A percentile compares a stretch with the other conserved stretches of the same genome.
phyloP scores from a whole-genome alignment of 2,888 invertebrate species.

The Cremastobaeus sp. region DNA sequence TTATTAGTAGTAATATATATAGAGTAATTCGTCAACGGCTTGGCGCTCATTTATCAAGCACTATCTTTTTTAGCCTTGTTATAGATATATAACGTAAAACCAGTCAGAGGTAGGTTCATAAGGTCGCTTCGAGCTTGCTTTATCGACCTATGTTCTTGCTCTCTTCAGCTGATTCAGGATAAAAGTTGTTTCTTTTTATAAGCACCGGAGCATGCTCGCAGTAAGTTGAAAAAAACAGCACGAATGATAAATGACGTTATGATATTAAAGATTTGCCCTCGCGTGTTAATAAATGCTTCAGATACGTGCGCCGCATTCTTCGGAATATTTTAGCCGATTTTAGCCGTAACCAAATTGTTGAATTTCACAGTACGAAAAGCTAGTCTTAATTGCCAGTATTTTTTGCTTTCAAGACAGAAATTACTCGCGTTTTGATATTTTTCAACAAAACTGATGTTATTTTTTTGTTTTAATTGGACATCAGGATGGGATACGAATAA shows the following conservation, averaged over 20 bases:
- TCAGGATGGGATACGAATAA: no score
- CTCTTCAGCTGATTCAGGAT: constrained; percentile 34
- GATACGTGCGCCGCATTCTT: no score
- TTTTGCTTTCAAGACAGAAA: no score
- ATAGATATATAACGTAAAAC: constrained; percentile 35
- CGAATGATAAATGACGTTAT: constrained; percentile 23
- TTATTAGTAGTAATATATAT: constrained; percentile 20
- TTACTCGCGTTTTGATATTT: no score
- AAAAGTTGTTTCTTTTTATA: constrained; percentile 43
- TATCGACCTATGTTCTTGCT: constrained; percentile 49
- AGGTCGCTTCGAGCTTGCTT: constrained; percentile 44
- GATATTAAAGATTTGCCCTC: constrained; percentile 26
- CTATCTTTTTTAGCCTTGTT: constrained; percentile 44
- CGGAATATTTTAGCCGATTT: no score
- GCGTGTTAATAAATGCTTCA: constrained; percentile 19
- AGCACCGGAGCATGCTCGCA: constrained; percentile 12
- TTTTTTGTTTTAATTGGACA: no score
- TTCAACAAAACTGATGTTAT: no score
- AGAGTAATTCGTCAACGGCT: constrained; percentile 37
- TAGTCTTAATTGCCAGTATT: no score
- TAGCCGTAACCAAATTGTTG: no score
- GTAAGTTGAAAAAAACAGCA: constrained; percentile 30
- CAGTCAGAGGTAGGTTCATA: constrained; percentile 35
- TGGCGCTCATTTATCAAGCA: constrained; percentile 36
- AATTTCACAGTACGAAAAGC: no score